Base-by-base conservation (phyloP, 2,113 vertebrate genomes). In the Scomber colias region DNA sequence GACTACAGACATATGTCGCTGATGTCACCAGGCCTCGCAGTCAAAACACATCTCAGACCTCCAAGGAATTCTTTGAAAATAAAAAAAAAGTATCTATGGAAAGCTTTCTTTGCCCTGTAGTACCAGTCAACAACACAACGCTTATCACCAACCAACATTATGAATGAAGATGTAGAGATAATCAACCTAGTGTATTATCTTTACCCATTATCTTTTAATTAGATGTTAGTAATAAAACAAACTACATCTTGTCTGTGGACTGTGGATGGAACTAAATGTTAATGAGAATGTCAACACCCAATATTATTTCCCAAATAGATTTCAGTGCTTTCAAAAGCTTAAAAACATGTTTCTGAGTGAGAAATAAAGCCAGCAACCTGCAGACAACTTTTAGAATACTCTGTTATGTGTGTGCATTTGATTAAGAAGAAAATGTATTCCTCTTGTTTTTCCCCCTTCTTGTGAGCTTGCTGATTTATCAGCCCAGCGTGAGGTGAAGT, bases 1-100 rank as follows among this genome's bases (percentile, higher is more conserved):
- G 70, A 85, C 79, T 63, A 80, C 61, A 86, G 80, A 86, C 89
- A 81, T 82, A 84, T 82, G 78, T 85, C 44, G 13, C 27, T 60
- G 77, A 87, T 88, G 88, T 90, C 82, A 87, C 63, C 27, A 56
- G 66, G 79, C 54, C 73, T 44, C 15, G 71, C 61, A 81, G 83
- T 91, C 76, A 87, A 87, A 91, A 90, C 88, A 92, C 3, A 12
- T 9, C 54, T 51, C 31, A 63, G 24, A 71, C 73, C 69, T 51
- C 71, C 24, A 0, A 71, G 64, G 54, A 86, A 84, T 87, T 75
- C 65, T 62, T 78, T 78, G 11, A 55, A 82, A 82, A 78, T 56
- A 27, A 46, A 15, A 27, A 46, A 15, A n/a, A 67, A 12, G 10
- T 17, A 10, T 53, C 46, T 51, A 9, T 40, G 19, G 7, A 0